These are phyloP conservation scores for Cenopis cana DNA, from an alignment of 2,888 invertebrate genomes.

Conservation along the genomic window DNA sequence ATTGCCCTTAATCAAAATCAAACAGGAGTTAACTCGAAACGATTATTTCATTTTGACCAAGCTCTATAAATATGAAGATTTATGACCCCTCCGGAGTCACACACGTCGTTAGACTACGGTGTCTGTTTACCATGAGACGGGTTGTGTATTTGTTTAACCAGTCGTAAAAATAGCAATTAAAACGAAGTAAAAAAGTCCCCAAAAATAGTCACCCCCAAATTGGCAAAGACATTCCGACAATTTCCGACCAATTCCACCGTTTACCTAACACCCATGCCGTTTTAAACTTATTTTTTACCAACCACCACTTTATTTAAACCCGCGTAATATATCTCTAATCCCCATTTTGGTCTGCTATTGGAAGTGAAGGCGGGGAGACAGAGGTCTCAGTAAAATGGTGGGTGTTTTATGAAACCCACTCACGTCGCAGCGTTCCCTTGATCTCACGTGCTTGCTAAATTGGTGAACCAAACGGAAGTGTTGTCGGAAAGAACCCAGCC, in stretches of 20 bases:
- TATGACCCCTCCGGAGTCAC: too few relatives aligned
- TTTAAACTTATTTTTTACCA: constrained; percentile 42
- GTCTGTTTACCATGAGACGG: too few relatives aligned
- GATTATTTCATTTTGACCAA: too few relatives aligned
- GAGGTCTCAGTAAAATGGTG: constrained; percentile 16
- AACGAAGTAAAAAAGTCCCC: background rate
- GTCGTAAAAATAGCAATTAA: background rate
- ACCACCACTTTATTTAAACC: constrained; percentile 21
- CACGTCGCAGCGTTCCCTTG: constrained; percentile 48
- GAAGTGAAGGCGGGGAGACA: constrained; percentile 1
- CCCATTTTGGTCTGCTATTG: background rate
- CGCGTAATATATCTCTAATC: background rate
- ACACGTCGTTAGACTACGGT: too few relatives aligned
- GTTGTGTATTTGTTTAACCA: too few relatives aligned
- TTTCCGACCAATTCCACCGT: constrained; percentile 38
- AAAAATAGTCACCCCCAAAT: constrained; percentile 26
- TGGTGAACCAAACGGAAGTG: constrained; percentile 50
- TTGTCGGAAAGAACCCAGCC: constrained; percentile 52
- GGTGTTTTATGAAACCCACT: constrained; percentile 46
- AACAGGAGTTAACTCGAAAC: too few relatives aligned
- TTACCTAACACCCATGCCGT: constrained; percentile 44
- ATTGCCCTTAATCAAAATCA: too few relatives aligned
- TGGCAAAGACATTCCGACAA: constrained; percentile 36
- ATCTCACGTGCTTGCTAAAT: constrained; percentile 52
- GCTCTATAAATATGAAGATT: too few relatives aligned